Evolutionary conservation across 2,797 vertebrate species (phyloP), one percentile per base, ranked within the genome.

Genomic region (Danio jaintianensis): DNA sequence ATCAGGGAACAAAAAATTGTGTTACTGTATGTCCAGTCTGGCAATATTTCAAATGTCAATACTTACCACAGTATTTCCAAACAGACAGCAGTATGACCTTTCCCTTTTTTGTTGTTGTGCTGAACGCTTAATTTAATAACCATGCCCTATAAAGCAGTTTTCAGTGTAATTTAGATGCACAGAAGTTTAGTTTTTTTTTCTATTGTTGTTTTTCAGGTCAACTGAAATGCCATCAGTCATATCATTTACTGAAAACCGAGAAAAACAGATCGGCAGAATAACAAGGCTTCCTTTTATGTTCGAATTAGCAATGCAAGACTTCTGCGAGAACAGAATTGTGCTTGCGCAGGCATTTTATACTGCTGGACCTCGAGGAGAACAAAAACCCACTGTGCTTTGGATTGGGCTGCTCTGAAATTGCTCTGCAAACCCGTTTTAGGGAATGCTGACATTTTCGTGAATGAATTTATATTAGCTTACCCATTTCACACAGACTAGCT

Each of bases 391-490:
- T 72, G n/a, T 73, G 64, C 40, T 82, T 82, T 68, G 59, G 1
- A 43, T 62, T 58, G 12, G 59, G 55, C 56, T 62, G 64, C 64
- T 81, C 63, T 84, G 70, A 78, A 69, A 40, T 42, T 59, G 70
- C 89, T 91, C 82, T 89, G 86, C 88, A 81, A 84, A 85, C 78
- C 72, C 66, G 82, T 88, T 72, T 86, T 87, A 78, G 87, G 78
- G 85, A 83, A 72, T 22, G 16, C 66, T 88, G 90, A 86, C 89
- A 85, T 90, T 90, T 91, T 85, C 79, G 88, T 91, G 89, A 93
- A 91, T 93, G 88, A 91, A 89, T 91, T 82, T 73, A 90, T 84
- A 68, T 80, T 73, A 84, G 88, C 90, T 87, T 88, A 86, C 58
- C 79, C 84, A 89, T 86, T 82, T 89, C 81, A 90, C 89, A 90